Conservation (phyloP, 2,797 vertebrate genomes). For the Crocidura indochinensis region DNA sequence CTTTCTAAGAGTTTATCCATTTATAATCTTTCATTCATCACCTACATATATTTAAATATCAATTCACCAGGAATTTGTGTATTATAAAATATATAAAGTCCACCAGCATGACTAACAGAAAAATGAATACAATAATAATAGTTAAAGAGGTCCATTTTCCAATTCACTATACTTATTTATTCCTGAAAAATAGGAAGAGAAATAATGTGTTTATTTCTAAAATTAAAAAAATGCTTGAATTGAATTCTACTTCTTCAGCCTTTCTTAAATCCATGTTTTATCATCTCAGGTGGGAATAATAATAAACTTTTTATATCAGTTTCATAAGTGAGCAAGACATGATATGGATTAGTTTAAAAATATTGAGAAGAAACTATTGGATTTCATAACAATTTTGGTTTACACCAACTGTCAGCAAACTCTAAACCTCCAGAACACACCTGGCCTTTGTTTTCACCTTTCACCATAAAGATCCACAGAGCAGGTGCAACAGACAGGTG, state of each 20-base stretch:
- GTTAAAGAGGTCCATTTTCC: not conserved
- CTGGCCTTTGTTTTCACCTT: not conserved
- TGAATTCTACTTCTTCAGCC: not conserved
- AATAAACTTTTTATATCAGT: not conserved
- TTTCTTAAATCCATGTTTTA: not conserved
- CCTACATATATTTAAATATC: not conserved
- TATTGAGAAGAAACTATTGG: not conserved
- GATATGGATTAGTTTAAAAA: not conserved
- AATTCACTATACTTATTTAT: not conserved
- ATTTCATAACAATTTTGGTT: not conserved
- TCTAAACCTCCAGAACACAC: not conserved
- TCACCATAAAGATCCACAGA: not conserved
- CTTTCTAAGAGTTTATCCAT: not conserved
- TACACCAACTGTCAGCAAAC: not conserved
- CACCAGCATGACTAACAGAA: not conserved
- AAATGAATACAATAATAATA: not conserved
- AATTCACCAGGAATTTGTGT: not conserved
- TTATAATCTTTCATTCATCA: not conserved
- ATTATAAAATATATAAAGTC: not conserved
- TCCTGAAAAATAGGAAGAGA: not conserved
- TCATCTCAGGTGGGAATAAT: not conserved
- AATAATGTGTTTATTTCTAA: not conserved
- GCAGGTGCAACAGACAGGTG: not conserved
- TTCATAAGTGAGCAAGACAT: not conserved
- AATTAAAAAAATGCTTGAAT: not conserved